Evolutionary conservation across 2,113 vertebrate species (phyloP), one percentile per base, ranked within the genome.

Genomic region (Cebidichthys violaceus): DNA sequence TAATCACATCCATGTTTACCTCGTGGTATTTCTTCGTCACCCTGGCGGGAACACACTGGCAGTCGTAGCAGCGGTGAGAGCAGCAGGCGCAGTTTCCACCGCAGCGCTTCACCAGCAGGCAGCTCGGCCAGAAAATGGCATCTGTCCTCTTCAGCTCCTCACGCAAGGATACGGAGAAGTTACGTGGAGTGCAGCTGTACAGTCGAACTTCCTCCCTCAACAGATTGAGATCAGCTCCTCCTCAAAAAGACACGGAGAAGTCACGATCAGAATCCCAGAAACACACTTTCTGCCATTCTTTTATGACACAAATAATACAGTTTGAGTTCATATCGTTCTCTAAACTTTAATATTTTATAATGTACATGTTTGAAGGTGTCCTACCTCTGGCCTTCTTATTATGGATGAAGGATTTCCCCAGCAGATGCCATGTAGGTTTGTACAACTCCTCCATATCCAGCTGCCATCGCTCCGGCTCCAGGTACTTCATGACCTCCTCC

Each of bases 81-180:
- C 98, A 99, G 68, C 98, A 99, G 85, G 96, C 96, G n/a, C 98
- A 99, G 91, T 99, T 99, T 22, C 98, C 98, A 9, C 98, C 98
- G 5, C 98, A 99, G 18, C 98, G 97, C 74, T 97, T 98, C 69
- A 99, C 98, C 94, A 99, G 95, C 69, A 99, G 96, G 81, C 98
- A 99, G 87, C 96, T 94, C 0, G 98, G 98, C 98, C 98, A 99
- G 95, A 98, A 99, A 93, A 99, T 97, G 88, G 95, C 96, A 65
- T 99, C 98, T 0, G 98, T 99, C 83, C 97, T 95, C 91, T 95
- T 97, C 37, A 99, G 93, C 92, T 99, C 98, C 92, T 99, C 98
- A 31, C 98, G 93, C 85, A 99, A 86, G 0, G 97, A 97, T 64
- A 99, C 97, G 0, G 98, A 99, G 91, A 97, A 97, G 95, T 99